Evolutionary conservation across 2,113 vertebrate species (phyloP).

Genomic region (Thamnaconus septentrionalis): DNA sequence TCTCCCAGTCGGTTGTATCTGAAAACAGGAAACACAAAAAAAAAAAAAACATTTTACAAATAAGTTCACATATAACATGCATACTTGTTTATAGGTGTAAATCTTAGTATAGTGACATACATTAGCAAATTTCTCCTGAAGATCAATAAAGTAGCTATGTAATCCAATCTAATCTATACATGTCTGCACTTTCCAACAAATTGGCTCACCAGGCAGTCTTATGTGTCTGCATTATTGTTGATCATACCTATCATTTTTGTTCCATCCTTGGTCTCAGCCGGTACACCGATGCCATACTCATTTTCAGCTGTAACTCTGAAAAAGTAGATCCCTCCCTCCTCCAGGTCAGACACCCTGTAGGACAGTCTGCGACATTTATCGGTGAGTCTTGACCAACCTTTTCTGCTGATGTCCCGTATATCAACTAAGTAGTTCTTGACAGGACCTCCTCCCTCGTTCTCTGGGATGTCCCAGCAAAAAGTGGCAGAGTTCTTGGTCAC

Average conservation of each 20-base stretch:
- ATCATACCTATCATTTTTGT: constrained; percentile 90
- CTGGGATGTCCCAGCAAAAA: constrained; percentile 93
- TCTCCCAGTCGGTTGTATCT: constrained; percentile 63
- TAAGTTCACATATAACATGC: too few species aligned
- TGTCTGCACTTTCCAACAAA: too few species aligned
- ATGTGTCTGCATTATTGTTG: too few species aligned
- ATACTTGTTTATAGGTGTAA: too few species aligned
- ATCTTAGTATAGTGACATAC: background rate
- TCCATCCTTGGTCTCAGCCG: constrained; percentile 91
- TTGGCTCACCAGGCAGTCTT: too few species aligned
- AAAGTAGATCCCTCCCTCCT: constrained; percentile 93
- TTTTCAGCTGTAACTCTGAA: constrained; percentile 94
- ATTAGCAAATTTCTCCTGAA: background rate
- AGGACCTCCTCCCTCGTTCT: constrained; percentile 92
- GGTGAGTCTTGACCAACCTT: constrained; percentile 91
- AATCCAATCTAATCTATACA: too few species aligned
- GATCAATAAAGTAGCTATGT: too few species aligned
- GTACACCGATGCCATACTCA: constrained; percentile 87
- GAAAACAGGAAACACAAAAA: constrained; percentile 23
- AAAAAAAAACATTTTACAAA: background rate
- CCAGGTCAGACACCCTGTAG: constrained; percentile 86
- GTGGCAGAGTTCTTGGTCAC: constrained; percentile 89
- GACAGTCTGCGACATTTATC: constrained; percentile 89
- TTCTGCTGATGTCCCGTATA: constrained; percentile 93
- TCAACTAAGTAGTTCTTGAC: constrained; percentile 94